Conservation (phyloP, 2,113 vertebrate genomes). For the Sus scrofa region T2T-Sscrofa CM000824.6:224101501-224102000, state of each 20-base stretch:
- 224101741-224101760: neutral
- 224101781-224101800: neutral
- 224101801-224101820: neutral
- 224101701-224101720: fast-evolving
- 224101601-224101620: neutral
- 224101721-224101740: neutral
- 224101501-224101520: neutral
- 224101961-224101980: neutral
- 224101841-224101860: neutral
- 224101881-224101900: neutral
- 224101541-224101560: neutral
- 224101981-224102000: neutral
- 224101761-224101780: neutral
- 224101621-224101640: neutral
- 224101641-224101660: neutral
- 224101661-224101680: neutral
- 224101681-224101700: neutral
- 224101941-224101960: neutral
- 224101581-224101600: neutral
- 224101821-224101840: neutral
- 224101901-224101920: neutral
- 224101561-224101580: neutral
- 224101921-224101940: neutral
- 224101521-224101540: neutral
- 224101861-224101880: neutral